These are phyloP conservation scores for Morpho achilles DNA, from an alignment of 2,888 invertebrate species.

Conservation along the genomic window DNA sequence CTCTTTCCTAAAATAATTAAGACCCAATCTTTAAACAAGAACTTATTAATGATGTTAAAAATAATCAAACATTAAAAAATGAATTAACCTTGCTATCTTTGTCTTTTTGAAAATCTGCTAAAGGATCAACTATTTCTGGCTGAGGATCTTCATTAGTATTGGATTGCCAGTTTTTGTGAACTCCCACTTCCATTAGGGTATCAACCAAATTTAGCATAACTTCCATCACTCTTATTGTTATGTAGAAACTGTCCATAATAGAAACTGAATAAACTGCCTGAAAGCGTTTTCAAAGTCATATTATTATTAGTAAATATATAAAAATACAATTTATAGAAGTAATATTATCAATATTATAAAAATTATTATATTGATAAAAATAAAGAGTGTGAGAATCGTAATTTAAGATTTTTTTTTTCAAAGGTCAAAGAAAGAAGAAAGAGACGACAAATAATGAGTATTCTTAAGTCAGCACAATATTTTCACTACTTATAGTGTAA, in stretches of 20 bases:
- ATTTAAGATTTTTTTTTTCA: too few species aligned
- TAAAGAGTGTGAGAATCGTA: too few species aligned
- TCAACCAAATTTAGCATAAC: constrained; percentile 95
- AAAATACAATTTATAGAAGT: too few species aligned
- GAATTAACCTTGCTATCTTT: constrained; percentile 59
- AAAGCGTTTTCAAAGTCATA: constrained; percentile 10
- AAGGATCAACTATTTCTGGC: constrained; percentile 54
- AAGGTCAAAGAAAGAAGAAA: too few species aligned
- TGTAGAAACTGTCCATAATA: constrained; percentile 89
- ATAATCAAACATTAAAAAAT: background rate
- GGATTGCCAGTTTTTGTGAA: constrained; percentile 81
- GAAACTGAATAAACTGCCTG: constrained; percentile 93
- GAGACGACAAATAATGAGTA: too few species aligned
- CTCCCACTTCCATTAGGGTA: constrained; percentile 93
- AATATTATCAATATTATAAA: too few species aligned
- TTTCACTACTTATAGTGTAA: too few species aligned
- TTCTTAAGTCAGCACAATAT: too few species aligned
- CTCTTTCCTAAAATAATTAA: constrained; percentile 52
- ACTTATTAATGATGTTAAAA: too few species aligned
- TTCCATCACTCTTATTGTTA: constrained; percentile 94
- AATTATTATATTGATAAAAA: too few species aligned
- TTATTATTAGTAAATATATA: too few species aligned
- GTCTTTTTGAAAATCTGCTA: constrained; percentile 60
- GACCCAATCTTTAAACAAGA: background rate
- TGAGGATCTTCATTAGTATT: constrained; percentile 57